Percentiles rank a stretch among this genome's conserved stretches.
Evolutionary conservation across 2,888 invertebrate genomes (phyloP).

Genomic region (Trichopria drosophilae): DNA sequence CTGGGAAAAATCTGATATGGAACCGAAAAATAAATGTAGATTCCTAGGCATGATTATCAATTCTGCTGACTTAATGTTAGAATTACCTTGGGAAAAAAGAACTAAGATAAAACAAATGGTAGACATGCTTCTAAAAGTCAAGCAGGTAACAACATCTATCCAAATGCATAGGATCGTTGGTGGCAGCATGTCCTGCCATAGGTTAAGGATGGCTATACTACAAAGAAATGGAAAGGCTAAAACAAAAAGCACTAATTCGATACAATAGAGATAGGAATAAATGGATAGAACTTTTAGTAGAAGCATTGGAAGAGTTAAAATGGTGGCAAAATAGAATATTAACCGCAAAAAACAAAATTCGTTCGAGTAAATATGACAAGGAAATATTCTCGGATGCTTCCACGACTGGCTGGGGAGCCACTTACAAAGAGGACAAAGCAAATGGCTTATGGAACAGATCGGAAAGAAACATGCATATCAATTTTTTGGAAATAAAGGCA

Average conservation of each 20-base stretch:
- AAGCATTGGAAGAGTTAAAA: not conserved
- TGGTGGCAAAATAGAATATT: constrained; percentile 4
- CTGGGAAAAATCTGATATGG: constrained; percentile 7
- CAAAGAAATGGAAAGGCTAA: constrained; percentile 10
- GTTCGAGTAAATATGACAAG: constrained; percentile 8
- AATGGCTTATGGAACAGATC: constrained; percentile 6
- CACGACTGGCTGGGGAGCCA: constrained; percentile 32
- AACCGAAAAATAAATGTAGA: not conserved
- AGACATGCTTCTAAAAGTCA: not conserved
- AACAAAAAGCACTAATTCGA: not conserved
- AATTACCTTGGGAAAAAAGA: not conserved
- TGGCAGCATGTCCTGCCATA: constrained; percentile 26
- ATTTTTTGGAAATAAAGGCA: constrained; percentile 13
- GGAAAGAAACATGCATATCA: constrained; percentile 11
- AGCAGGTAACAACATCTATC: not conserved
- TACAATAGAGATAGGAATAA: too few relatives aligned
- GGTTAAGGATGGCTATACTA: constrained; percentile 24
- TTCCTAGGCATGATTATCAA: constrained; percentile 13
- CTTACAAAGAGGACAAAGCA: constrained; percentile 2
- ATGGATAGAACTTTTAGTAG: not conserved
- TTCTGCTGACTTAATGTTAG: not conserved
- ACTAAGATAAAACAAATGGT: not conserved
- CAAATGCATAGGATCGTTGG: constrained; percentile 16
- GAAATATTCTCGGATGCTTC: constrained; percentile 19
- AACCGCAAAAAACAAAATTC: constrained; percentile 7